Base-by-base conservation (phyloP, 2,888 invertebrate species). In the Orchestes rusci region DNA sequence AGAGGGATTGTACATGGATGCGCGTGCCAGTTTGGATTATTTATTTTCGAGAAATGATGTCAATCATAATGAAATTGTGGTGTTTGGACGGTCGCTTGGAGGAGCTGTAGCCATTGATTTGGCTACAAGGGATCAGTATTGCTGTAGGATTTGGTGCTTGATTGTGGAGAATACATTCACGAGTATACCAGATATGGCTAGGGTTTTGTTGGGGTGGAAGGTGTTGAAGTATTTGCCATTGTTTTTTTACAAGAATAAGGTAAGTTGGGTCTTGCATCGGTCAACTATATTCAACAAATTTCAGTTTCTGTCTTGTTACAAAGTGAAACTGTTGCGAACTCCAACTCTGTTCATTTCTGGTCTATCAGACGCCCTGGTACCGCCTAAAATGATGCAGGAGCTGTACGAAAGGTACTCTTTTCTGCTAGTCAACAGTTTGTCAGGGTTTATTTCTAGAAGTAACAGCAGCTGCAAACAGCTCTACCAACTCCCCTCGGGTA, bases 81-180 rank as follows among this genome's bases (percentile, higher is more conserved):
- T 95, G 5, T 94, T 94, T 71, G 95, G 95, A 16, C 75, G 92
- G 66, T 94, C 89, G 38, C 70, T 91, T 62, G 89, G 95, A 55
- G 95, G 94, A 28, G 94, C 93, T 12, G 84, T 96, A 40, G 93
- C 91, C 1, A 84, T 94, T 53, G 88, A 93, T 69, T 72, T 92
- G 47, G 86, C 87, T 2, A 79, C 84, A 15, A 79, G 82, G 58
- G 73, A 80, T 13, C 80, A 85, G 54, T 88, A 87, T 67, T 74
- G 80, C 28, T 79, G 79, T 56, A 83, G 82, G 70, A 78, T 94
- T 50, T 85, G 88, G 80, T 90, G 87, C 55, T 70, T 93, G 50
- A 78, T 96, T 53, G 78, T 95, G 13, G 95, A 96, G 69, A 96
- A 96, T 67, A 94, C 94, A 2, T 96, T 96, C 62, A 93, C 93